These are phyloP conservation scores for Xestoiulus laeticollis DNA, from an alignment of 2,888 invertebrate species.

Conservation along the genomic window DNA sequence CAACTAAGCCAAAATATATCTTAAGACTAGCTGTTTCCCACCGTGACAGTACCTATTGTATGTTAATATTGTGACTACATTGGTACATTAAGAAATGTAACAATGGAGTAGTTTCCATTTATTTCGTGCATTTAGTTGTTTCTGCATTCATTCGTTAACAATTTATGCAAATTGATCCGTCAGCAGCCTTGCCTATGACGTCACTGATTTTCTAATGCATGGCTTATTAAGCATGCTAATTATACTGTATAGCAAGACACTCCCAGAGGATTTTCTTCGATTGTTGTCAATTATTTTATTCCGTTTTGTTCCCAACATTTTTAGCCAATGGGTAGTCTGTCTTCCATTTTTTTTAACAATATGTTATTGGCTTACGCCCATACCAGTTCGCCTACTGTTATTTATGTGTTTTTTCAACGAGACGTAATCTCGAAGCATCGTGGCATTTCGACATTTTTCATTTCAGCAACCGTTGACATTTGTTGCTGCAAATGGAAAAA, in stretches of 20 bases:
- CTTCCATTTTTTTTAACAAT: background rate
- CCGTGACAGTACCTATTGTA: too few species aligned
- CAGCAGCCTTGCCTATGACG: background rate
- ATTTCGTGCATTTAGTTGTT: background rate
- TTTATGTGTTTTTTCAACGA: slow-evolving; percentile 8
- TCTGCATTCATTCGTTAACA: background rate
- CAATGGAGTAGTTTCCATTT: background rate
- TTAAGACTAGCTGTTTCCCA: too few species aligned
- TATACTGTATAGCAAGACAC: background rate
- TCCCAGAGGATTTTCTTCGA: background rate
- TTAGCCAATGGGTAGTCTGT: background rate
- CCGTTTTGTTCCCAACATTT: background rate
- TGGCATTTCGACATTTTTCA: background rate
- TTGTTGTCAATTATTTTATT: background rate
- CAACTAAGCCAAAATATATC: too few species aligned
- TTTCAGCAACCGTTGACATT: background rate
- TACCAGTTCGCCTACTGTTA: background rate
- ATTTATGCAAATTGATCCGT: slow-evolving; percentile 30
- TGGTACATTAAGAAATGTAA: too few species aligned
- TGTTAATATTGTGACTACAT: background rate
- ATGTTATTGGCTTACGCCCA: background rate
- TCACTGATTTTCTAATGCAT: background rate
- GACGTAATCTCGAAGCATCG: background rate
- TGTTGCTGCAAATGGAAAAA: slow-evolving; percentile 36
- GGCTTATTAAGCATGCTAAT: background rate